A percentile compares a stretch with the other conserved stretches of the same genome.
These are phyloP conservation scores for Aegithalos caudatus DNA, from an alignment of 2,113 vertebrate species.

Conservation along the genomic window DNA sequence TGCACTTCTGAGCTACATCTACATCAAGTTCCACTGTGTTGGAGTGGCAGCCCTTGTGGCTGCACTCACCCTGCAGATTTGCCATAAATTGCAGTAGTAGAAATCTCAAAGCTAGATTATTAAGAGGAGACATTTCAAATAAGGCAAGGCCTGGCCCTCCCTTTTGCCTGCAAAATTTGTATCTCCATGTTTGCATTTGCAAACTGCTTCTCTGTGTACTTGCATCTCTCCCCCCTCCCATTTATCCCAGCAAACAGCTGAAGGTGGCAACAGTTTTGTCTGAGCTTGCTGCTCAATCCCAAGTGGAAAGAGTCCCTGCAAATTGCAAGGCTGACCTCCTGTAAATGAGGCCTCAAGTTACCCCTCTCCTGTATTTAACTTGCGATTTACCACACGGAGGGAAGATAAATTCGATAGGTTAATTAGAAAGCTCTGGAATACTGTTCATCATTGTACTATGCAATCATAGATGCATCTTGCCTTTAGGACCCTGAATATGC, in stretches of 20 bases:
- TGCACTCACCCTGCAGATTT: background rate
- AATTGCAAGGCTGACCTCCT: background rate
- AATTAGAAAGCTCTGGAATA: slow-evolving; percentile 34
- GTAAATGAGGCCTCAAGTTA: slow-evolving; percentile 11
- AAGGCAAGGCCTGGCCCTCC: background rate
- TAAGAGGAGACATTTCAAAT: background rate
- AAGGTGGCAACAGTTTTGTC: background rate
- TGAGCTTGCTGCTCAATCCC: background rate
- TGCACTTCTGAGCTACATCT: background rate
- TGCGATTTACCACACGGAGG: background rate
- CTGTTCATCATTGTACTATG: background rate
- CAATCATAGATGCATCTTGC: background rate
- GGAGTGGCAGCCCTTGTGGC: background rate
- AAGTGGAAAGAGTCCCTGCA: background rate
- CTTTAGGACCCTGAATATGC: slow-evolving; percentile 20
- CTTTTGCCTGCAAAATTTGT: background rate
- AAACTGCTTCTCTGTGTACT: background rate
- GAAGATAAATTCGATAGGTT: slow-evolving; percentile 36
- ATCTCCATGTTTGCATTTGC: background rate
- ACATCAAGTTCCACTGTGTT: rapidly evolving
- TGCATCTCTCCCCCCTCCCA: background rate
- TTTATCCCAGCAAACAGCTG: background rate
- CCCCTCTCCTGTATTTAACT: background rate
- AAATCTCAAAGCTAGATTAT: background rate
- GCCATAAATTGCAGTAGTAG: background rate